phyloP scores from a whole-genome alignment of 92 coral and sea anemone species.

The Siderastrea siderea region DNA sequence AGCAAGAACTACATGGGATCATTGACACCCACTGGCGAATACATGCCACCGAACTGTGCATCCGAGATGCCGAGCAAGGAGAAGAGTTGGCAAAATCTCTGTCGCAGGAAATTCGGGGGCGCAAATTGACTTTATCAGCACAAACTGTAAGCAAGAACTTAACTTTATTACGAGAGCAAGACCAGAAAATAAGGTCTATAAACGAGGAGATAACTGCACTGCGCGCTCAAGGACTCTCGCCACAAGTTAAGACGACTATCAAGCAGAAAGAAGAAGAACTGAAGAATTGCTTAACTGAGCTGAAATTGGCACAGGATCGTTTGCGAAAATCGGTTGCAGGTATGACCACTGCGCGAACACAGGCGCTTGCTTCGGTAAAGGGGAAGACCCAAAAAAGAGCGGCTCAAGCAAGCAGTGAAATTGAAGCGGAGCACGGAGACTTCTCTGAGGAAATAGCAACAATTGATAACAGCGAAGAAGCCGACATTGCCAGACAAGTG shows the following conservation, averaged over 20 bases:
- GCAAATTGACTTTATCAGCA: slow-evolving; percentile 32
- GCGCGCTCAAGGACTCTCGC: slow-evolving; percentile 24
- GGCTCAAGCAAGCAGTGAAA: slow-evolving; percentile 40
- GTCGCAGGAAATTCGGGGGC: slow-evolving; percentile 44
- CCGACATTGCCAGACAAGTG: slow-evolving; percentile 39
- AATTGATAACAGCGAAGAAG: slow-evolving; percentile 24
- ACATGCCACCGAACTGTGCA: slow-evolving; percentile 48
- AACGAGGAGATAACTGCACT: slow-evolving; percentile 31
- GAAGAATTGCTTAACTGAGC: slow-evolving; percentile 34
- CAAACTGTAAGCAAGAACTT: slow-evolving; percentile 41
- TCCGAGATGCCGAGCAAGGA: slow-evolving; percentile 46
- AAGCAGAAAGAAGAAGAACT: slow-evolving; percentile 45
- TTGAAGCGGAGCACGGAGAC: slow-evolving; percentile 30
- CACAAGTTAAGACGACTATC: slow-evolving; percentile 41
- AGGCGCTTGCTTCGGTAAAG: slow-evolving; percentile 43
- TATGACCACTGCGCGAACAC: slow-evolving; percentile 31
- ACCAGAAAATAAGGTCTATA: slow-evolving; percentile 38
- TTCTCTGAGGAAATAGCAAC: slow-evolving; percentile 15
- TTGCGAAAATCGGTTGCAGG: slow-evolving; percentile 48
- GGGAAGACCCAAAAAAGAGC: slow-evolving; percentile 14
- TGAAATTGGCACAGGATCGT: slow-evolving; percentile 47
- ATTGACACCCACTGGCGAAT: slow-evolving; percentile 52
- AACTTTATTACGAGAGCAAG: slow-evolving; percentile 39
- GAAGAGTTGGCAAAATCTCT: slow-evolving; percentile 41
- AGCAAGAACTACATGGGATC: slow-evolving; percentile 58